These are phyloP conservation scores for Typhlichthys eigenmanni DNA, from an alignment of 2,797 vertebrate genomes.

Conservation along the genomic window DNA sequence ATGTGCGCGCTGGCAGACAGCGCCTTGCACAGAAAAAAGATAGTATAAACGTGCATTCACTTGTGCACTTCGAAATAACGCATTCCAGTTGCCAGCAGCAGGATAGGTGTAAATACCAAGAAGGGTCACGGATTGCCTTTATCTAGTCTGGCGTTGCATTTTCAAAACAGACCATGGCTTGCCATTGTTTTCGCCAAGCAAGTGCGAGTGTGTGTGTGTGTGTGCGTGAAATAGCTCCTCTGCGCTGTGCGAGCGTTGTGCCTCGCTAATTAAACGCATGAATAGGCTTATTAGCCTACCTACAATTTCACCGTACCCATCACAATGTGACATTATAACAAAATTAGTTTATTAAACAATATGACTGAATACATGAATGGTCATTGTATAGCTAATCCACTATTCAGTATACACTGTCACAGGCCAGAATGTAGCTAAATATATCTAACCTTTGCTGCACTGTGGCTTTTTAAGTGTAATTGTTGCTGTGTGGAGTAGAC, in stretches of 20 bases:
- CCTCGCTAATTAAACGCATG: slow-evolving; percentile 62
- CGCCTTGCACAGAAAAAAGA: slow-evolving; percentile 61
- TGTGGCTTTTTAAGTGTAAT: background rate
- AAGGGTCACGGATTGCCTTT: slow-evolving; percentile 41
- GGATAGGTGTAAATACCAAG: slow-evolving; percentile 14
- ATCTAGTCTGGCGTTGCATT: slow-evolving; percentile 59
- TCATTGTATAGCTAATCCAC: slow-evolving; percentile 4
- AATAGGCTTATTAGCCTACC: slow-evolving; percentile 10
- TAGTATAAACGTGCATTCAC: slow-evolving; percentile 15
- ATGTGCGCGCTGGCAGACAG: slow-evolving; percentile 67
- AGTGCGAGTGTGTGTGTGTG: slow-evolving; percentile 35
- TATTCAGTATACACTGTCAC: background rate
- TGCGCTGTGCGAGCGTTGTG: slow-evolving; percentile 54
- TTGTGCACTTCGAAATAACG: slow-evolving; percentile 12
- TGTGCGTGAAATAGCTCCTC: slow-evolving; percentile 40
- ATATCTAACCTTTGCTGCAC: slow-evolving; percentile 9
- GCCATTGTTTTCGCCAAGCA: slow-evolving; percentile 76
- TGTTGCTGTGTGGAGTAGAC: slow-evolving; percentile 33
- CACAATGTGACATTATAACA: background rate
- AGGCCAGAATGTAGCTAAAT: background rate
- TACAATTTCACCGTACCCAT: background rate
- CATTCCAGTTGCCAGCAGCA: slow-evolving; percentile 15
- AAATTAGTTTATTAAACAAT: background rate
- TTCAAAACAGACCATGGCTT: slow-evolving; percentile 68
- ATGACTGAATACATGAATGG: too few relatives aligned